These are phyloP conservation scores for Venustoraphidia nigricollis DNA, from an alignment of 2,888 invertebrate genomes.

Conservation along the genomic window DNA sequence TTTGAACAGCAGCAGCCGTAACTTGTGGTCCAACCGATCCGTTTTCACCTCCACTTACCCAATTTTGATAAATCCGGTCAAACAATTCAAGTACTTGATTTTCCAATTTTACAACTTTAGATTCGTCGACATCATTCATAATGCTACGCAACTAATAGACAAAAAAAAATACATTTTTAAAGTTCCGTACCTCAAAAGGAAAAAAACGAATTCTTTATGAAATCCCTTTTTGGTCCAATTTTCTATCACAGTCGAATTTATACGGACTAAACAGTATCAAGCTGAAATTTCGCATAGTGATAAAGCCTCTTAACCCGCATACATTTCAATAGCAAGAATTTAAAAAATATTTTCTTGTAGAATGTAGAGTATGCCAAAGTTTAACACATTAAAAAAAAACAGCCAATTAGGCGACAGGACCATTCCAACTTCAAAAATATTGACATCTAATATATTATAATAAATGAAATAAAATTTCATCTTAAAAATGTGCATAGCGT, in stretches of 20 bases:
- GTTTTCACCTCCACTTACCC: slow-evolving; percentile 52
- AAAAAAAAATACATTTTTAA: neutral
- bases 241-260: no score
- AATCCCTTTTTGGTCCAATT: no score
- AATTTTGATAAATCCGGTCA: slow-evolving; percentile 86
- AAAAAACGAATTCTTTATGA: no score
- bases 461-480: neutral
- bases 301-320: neutral
- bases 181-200: no score
- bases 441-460: no score
- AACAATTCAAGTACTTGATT: slow-evolving; percentile 81
- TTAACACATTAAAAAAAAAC: neutral
- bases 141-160: slow-evolving; percentile 50
- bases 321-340: neutral
- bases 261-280: no score
- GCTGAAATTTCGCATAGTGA: no score
- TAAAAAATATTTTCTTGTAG: neutral
- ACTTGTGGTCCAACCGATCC: slow-evolving; percentile 52
- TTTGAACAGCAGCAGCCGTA: slow-evolving; percentile 52
- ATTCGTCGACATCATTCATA: slow-evolving; percentile 63
- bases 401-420: no score
- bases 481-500: neutral
- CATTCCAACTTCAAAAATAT: no score
- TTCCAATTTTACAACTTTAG: slow-evolving; percentile 69
- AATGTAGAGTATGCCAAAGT: no score